Evolutionary conservation across 2,113 vertebrate genomes (phyloP).

Genomic region (Melanostigma gelatinosum): DNA sequence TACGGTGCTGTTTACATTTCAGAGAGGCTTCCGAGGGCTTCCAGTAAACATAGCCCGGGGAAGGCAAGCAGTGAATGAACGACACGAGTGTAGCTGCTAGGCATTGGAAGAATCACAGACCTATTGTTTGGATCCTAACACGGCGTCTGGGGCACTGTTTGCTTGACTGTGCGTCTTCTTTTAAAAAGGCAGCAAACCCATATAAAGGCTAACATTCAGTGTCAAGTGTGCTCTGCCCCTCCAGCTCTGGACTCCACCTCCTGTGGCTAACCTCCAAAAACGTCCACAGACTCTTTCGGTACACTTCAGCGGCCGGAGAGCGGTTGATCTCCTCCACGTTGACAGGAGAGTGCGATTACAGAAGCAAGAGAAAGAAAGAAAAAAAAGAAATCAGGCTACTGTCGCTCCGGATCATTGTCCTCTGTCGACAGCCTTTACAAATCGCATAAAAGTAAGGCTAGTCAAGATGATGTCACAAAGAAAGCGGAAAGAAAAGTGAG

Average conservation of each 20-base stretch:
- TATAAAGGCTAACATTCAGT: conserved; percentile 50
- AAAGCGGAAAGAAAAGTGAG: conserved; percentile 39
- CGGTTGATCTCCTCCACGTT: conserved; percentile 45
- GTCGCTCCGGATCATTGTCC: conserved; percentile 79
- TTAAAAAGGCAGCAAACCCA: conserved; percentile 54
- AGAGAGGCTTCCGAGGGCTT: conserved; percentile 55
- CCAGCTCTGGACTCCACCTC: conserved; percentile 42
- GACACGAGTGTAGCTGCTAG: neutral
- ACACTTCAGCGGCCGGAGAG: conserved; percentile 20
- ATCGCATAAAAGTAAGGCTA: conserved; percentile 66
- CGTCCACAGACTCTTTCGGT: conserved; percentile 57
- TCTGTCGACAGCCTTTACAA: conserved; percentile 67
- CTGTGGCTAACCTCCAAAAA: conserved; percentile 68
- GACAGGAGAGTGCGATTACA: conserved; percentile 53
- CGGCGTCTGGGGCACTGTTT: conserved; percentile 50
- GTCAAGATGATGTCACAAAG: conserved; percentile 60
- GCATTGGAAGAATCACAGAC: conserved; percentile 43
- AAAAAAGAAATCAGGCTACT: conserved; percentile 71
- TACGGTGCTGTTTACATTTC: conserved; percentile 76
- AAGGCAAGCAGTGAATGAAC: conserved; percentile 37
- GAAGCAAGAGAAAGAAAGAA: conserved; percentile 42
- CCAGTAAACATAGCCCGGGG: conserved; percentile 69
- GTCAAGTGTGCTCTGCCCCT: conserved; percentile 36
- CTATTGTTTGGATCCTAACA: conserved; percentile 34
- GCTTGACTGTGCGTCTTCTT: conserved; percentile 45